Percentiles rank a stretch among this genome's conserved stretches.
These are phyloP conservation scores for Saxidomus purpurata DNA, from an alignment of 1,140 invertebrate species.

Conservation along the genomic window DNA sequence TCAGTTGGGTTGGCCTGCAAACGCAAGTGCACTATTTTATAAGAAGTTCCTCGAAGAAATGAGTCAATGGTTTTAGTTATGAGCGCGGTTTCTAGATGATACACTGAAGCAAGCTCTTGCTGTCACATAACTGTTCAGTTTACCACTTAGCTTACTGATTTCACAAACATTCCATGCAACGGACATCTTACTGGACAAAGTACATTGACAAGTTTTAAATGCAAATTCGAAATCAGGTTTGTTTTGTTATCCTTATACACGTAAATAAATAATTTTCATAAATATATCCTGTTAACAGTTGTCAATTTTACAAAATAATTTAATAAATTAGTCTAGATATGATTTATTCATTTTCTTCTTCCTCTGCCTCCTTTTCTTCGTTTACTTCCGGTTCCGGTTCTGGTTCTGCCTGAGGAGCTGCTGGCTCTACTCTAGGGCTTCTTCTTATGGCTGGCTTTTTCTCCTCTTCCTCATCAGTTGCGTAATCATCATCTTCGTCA, in stretches of 20 bases:
- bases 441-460: background rate
- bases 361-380: background rate
- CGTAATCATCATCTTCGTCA: conserved; percentile 82
- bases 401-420: background rate
- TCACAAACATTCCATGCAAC: conserved; percentile 62
- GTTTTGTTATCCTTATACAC: background rate
- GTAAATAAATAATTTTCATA: conserved; percentile 3
- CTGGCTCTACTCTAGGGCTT: conserved; percentile 7
- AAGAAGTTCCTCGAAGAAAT: conserved; percentile 1
- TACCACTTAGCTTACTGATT: conserved; percentile 30
- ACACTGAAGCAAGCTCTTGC: conserved; percentile 49
- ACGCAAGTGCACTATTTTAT: conserved; percentile 38
- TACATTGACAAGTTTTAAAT: conserved; percentile 49
- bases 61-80: conserved; percentile 44
- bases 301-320: background rate
- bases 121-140: conserved; percentile 30
- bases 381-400: conserved; percentile 31
- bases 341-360: conserved; percentile 28
- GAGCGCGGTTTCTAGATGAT: conserved; percentile 9
- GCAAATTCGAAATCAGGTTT: conserved; percentile 26
- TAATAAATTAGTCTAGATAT: background rate
- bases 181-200: conserved; percentile 25
- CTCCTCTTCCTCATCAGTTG: conserved; percentile 57
- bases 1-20: conserved; percentile 86
- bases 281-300: background rate